phyloP scores from a whole-genome alignment of 1,140 invertebrate genomes.

The Octopus sinensis region DNA sequence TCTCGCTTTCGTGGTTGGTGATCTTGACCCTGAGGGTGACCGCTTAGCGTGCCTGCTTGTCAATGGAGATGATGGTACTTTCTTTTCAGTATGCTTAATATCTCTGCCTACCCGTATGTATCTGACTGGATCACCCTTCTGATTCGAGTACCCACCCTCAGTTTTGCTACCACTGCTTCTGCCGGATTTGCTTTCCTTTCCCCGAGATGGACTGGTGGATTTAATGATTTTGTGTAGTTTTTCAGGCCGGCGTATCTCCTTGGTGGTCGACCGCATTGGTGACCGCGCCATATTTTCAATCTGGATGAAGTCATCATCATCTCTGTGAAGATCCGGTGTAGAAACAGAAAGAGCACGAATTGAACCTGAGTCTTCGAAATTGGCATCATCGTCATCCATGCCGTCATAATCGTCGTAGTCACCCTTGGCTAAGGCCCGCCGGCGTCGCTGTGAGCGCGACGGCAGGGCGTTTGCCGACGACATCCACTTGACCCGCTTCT shows the following conservation, averaged over 20 bases:
- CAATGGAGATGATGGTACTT: neutral
- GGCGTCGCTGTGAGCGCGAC: neutral
- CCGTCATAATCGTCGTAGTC: neutral
- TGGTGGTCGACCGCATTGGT: neutral
- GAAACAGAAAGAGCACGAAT: neutral
- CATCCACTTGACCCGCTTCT: neutral
- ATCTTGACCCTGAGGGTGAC: slow-evolving; percentile 3
- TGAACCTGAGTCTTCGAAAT: neutral
- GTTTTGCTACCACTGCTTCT: neutral
- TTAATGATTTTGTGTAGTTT: neutral
- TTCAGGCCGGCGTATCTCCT: neutral
- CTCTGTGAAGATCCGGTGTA: neutral
- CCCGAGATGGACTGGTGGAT: neutral
- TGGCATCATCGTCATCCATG: neutral
- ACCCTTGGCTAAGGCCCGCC: neutral
- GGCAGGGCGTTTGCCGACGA: neutral
- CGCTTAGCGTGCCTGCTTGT: neutral
- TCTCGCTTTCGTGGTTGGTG: neutral
- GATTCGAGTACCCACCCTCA: neutral
- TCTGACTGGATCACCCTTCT: neutral
- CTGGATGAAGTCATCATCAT: neutral
- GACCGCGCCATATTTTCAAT: neutral
- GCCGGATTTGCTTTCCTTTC: neutral
- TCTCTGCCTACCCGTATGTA: neutral
- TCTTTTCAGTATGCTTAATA: neutral